Evolutionary conservation across 1,140 invertebrate species (phyloP).

Genomic region (Microplitis mediator): DNA sequence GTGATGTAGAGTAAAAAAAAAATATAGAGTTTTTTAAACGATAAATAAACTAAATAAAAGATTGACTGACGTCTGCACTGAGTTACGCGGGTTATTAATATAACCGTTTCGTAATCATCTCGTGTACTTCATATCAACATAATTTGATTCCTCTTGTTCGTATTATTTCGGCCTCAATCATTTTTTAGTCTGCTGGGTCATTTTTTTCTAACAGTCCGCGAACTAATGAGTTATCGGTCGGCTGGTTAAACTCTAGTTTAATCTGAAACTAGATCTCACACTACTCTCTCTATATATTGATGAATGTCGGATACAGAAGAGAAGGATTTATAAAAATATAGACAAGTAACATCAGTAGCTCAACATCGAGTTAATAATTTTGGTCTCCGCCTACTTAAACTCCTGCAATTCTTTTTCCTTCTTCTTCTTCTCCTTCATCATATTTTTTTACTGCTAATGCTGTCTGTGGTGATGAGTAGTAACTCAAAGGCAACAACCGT

Average conservation of each 20-base stretch:
- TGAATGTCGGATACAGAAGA: not conserved
- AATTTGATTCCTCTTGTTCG: not conserved
- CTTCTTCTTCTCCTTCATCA: not conserved
- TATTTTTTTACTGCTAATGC: not conserved
- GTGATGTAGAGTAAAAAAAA: not conserved
- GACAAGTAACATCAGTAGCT: not conserved
- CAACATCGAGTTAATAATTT: not conserved
- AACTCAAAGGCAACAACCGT: conserved; percentile 13
- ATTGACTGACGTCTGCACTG: conserved; percentile 3
- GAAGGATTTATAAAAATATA: not conserved
- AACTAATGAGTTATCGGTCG: conserved; percentile 24
- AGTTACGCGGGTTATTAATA: not conserved
- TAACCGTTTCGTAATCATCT: not conserved
- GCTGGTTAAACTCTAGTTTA: conserved; percentile 23
- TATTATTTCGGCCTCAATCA: not conserved
- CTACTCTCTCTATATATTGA: not conserved
- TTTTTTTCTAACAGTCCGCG: not conserved
- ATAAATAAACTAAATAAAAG: conserved; percentile 5
- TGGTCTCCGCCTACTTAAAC: conserved; percentile 2
- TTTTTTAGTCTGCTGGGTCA: not conserved
- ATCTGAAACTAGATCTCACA: conserved; percentile 11
- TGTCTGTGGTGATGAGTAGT: not conserved
- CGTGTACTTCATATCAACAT: not conserved
- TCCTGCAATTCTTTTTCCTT: not conserved
- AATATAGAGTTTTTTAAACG: not conserved